Evolutionary conservation across 2,888 invertebrate genomes (phyloP), one percentile per base, ranked within the genome.

Genomic region (Theodoxus fluviatilis): DNA sequence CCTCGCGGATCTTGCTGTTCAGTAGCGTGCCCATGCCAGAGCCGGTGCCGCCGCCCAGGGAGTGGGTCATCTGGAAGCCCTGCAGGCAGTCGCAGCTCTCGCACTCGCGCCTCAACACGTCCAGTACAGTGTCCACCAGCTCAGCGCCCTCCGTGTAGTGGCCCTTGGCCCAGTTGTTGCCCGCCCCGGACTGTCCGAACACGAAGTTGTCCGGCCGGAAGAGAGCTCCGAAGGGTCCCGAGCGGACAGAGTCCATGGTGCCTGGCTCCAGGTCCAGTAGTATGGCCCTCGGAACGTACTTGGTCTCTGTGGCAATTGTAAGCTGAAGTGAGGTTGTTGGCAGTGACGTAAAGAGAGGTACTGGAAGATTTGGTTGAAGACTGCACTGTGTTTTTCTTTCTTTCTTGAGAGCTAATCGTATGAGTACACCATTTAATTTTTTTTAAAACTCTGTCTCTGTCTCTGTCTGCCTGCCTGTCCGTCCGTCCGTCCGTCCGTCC

Each of bases 1-100:
- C 96, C 89, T 96, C 96, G 82, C 96, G 92, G 89, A 97, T 96
- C 89, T 97, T 97, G 78, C 95, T 95, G 85, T 97, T 97, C 78
- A 97, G 91, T 3, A 95, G 88, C 0, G 95, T 95, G 9, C 94
- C 95, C 92, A 95, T 92, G 0, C 94, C 94, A 0, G 94, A 94
- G 0, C 95, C 95, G 0, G 94, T 95, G 31, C 94, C 94, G 6
- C 95, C 94, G 0, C 95, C 94, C 33, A 95, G 90, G 0, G 94
- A 95, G 75, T 86, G 86, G 12, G 84, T 83, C 68, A 86, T 75
- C 75, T 86, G 86, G 78, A 87, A 86, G 52, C 85, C 85, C 72
- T 85, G 85, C 61, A 85, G 77, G 72, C 85, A 85, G 74, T 86
- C 85, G 74, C 86, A 86, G 47, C 80, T 80, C 69, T 85, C 85